A percentile compares a stretch with the other conserved stretches of the same genome.
Conservation (phyloP, 2,113 vertebrate genomes). For the Atherinomorus stipes region DNA sequence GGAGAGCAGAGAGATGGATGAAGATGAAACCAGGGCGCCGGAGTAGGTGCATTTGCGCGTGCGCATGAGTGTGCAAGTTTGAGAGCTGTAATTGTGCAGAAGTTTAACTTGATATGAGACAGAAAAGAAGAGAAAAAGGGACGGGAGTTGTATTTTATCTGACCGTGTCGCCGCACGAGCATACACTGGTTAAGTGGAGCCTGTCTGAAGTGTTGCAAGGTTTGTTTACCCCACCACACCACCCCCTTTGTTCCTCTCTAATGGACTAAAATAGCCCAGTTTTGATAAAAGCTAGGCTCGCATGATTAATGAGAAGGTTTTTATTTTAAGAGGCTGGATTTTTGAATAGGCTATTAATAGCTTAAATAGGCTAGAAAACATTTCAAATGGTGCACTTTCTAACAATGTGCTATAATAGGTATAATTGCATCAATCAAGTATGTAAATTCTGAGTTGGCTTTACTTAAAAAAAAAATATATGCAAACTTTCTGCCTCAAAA, state of each 20-base stretch:
- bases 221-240: no score
- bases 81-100: constrained; percentile 24
- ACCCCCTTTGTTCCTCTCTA: neutral
- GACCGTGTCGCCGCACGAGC: constrained; percentile 5
- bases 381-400: neutral
- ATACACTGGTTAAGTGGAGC: neutral
- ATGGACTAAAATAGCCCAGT: constrained; percentile 22
- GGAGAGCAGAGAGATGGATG: constrained; percentile 45
- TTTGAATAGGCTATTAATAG: neutral
- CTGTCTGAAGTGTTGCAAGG: no score
- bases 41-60: constrained; percentile 44
- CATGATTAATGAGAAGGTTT: neutral
- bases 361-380: neutral
- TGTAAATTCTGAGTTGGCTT: no score
- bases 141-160: constrained; percentile 30
- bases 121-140: neutral
- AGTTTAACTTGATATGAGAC: constrained; percentile 2
- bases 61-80: constrained; percentile 25
- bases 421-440: neutral
- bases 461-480: no score
- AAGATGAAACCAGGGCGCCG: constrained; percentile 62
- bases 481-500: no score
- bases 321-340: neutral
- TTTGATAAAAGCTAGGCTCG: neutral
- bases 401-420: neutral